Percentiles rank a stretch among this genome's conserved stretches.
phyloP scores from a whole-genome alignment of 2,888 invertebrate genomes.

The Rutpela maculata region DNA sequence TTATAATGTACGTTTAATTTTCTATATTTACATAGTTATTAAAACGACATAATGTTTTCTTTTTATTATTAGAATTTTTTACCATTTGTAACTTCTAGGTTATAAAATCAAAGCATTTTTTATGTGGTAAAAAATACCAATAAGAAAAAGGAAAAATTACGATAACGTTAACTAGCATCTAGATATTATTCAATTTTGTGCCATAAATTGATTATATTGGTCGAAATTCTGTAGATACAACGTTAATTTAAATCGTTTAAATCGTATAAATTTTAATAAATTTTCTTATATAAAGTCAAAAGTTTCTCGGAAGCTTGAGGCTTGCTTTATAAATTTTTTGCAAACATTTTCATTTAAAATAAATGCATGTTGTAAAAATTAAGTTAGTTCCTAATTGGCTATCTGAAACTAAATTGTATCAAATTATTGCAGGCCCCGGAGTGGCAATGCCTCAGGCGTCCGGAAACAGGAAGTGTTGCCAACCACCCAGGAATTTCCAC shows the following conservation, averaged over 20 bases:
- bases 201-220: no score
- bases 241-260: not conserved
- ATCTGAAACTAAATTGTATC: conserved; percentile 58
- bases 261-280: not conserved
- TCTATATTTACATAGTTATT: no score
- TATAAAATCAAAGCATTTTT: no score
- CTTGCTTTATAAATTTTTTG: conserved; percentile 45
- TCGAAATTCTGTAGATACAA: not conserved
- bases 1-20: no score
- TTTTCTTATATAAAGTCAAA: conserved; percentile 47
- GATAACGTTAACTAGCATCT: no score
- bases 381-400: conserved; percentile 51
- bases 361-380: conserved; percentile 35
- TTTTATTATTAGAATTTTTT: no score
- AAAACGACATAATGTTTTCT: no score
- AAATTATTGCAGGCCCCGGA: conserved; percentile 70
- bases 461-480: conserved; percentile 67
- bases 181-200: no score
- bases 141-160: no score
- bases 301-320: conserved; percentile 56
- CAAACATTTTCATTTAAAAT: conserved; percentile 19
- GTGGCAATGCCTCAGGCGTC: conserved; percentile 68
- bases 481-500: conserved; percentile 65
- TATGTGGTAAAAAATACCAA: no score
- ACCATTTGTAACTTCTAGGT: no score